Conservation (phyloP, 2,113 vertebrate genomes). For the Mystacornis crossleyi region DNA sequence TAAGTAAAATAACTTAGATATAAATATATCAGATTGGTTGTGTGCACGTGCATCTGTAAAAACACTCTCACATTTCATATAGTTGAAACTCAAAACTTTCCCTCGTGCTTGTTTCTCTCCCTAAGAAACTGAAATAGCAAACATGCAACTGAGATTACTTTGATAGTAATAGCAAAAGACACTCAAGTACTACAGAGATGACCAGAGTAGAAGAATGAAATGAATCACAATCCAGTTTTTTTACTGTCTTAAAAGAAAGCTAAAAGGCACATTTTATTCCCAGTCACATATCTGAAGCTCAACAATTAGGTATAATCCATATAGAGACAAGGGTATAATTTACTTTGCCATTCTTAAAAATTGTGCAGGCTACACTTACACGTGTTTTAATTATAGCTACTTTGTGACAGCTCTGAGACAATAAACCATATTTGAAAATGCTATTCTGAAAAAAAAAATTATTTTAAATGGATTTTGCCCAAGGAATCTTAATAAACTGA, state of each 20-base stretch:
- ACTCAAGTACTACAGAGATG: neutral
- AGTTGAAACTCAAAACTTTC: constrained; percentile 1
- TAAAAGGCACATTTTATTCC: neutral
- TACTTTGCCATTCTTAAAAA: neutral
- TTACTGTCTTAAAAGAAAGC: neutral
- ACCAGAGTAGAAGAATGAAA: neutral
- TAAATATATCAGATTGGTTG: neutral
- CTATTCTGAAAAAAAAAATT: neutral
- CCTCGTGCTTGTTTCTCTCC: neutral
- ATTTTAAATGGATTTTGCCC: neutral
- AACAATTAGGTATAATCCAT: neutral
- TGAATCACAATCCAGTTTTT: neutral
- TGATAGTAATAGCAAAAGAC: neutral
- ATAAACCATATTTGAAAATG: neutral
- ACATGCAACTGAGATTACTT: neutral
- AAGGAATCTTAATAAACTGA: neutral
- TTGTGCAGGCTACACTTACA: neutral
- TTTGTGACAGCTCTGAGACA: neutral
- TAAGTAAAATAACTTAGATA: constrained; percentile 1
- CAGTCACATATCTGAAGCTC: neutral
- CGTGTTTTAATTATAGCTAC: neutral
- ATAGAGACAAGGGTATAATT: neutral
- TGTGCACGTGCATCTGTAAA: neutral
- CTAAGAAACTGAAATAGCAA: neutral
- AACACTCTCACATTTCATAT: neutral